phyloP scores from a whole-genome alignment of 2,888 invertebrate species.

The Drosophila yooni region DNA sequence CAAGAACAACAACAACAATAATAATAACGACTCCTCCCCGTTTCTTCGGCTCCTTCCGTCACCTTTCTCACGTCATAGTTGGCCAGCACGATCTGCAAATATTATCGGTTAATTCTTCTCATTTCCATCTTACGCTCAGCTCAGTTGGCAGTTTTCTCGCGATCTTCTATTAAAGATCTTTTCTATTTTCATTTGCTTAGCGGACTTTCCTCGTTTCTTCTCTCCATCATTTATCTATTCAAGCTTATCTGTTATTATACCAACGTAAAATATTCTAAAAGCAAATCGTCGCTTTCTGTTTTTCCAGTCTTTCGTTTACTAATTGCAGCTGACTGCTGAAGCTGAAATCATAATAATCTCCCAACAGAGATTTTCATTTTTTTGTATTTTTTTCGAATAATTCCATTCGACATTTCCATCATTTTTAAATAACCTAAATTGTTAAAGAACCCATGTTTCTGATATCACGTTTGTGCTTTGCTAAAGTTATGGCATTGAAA shows the following conservation, averaged over 20 bases:
- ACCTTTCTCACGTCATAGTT: neutral
- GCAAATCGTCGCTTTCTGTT: neutral
- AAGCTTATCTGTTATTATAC: constrained; percentile 1
- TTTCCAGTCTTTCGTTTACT: neutral
- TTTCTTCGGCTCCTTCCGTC: neutral
- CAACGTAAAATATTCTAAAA: neutral
- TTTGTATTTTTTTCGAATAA: neutral
- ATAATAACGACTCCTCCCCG: neutral
- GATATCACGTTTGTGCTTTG: neutral
- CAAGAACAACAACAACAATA: neutral
- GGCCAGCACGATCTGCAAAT: neutral
- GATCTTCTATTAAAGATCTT: constrained; percentile 7
- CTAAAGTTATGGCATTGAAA: neutral
- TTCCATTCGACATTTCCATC: neutral
- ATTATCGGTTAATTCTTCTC: constrained; percentile 7
- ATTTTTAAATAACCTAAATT: neutral
- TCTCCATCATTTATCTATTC: neutral
- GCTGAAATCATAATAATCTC: neutral
- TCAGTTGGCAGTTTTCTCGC: constrained; percentile 13
- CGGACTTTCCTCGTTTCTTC: constrained; percentile 5
- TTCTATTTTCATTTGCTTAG: constrained; percentile 3
- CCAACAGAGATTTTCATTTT: neutral
- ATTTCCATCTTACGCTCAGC: constrained; percentile 7
- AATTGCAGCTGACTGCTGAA: neutral
- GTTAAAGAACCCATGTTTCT: neutral